A percentile compares a stretch with the other conserved stretches of the same genome.
These are phyloP conservation scores for Mythimna pallens DNA, from an alignment of 2,888 invertebrate species.

Conservation along the genomic window DNA sequence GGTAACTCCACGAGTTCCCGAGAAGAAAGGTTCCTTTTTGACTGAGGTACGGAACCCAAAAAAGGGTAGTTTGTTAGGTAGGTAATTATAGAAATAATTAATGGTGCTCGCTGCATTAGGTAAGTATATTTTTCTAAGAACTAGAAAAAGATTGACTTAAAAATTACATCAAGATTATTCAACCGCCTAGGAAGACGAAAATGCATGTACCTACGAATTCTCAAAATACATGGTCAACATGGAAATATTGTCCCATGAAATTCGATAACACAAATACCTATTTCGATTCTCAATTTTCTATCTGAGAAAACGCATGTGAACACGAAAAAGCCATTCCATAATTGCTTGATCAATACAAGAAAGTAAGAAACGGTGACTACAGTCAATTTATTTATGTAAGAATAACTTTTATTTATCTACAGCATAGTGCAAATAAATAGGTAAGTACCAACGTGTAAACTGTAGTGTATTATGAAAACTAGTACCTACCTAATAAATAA, in stretches of 20 bases:
- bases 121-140: neutral
- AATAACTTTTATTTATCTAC: constrained; percentile 38
- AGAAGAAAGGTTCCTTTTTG: too few species aligned
- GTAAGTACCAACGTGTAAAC: neutral
- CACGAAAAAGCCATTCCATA: constrained; percentile 34
- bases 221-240: constrained; percentile 12
- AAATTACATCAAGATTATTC: too few species aligned
- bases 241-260: constrained; percentile 35
- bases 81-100: neutral
- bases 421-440: neutral
- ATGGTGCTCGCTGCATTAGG: neutral
- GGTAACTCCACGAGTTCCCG: too few species aligned
- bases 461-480: constrained; percentile 17
- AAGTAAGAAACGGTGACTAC: constrained; percentile 26
- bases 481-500: neutral
- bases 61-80: too few species aligned
- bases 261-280: constrained; percentile 32
- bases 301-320: constrained; percentile 26
- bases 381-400: constrained; percentile 31
- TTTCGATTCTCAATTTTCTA: constrained; percentile 40
- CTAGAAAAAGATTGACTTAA: neutral
- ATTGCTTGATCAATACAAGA: constrained; percentile 45
- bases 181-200: neutral
- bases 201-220: neutral
- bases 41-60: too few species aligned